Base-by-base conservation (phyloP, 2,797 vertebrate species). In the Catamblyrhynchus diadema region DNA sequence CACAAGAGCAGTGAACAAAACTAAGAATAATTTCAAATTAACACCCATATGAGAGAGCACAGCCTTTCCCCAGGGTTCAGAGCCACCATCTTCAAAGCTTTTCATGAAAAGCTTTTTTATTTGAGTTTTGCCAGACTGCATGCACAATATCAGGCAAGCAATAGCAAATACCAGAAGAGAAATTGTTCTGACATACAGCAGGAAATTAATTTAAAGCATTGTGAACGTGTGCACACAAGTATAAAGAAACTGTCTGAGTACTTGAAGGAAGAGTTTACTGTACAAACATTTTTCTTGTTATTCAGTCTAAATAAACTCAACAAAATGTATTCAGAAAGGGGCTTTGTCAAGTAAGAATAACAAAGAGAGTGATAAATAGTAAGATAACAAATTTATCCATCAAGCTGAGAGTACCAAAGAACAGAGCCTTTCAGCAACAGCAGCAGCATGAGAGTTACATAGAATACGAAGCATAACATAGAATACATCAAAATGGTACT, bases 221-320 rank as follows among this genome's bases (percentile, higher is more conserved):
- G 44, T 2, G 0, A 90, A 80, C 32, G 44, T 37, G n/a, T 59
- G 39, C 44, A 64, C 47, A 80, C 41, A 44, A 1, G 5, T 54
- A 72, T 57, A 84, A 94, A 90, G 83, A 78, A 88, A 75, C n/a
- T 48, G 54, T 59, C 73, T 67, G 86, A 81, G 28, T 12, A 62
- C 45, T 66, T 84, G 61, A 94, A 83, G 95, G 77, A 77, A 81
- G 65, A 81, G 44, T 87, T 88, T 92, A 60, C 62, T 77, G 19
- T 77, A 91, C 71, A 89, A 94, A 92, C 9, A 70, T 57, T 85
- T 93, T 11, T 84, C n/a, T 73, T 92, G 57, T 84, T 88, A 75
- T 61, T 92, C 59, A 67, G 19, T 62, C 59, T 62, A 60, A 95
- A 66, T 56, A 89, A 86, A 62, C 6, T 30, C 18, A 3, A 62